A percentile compares a stretch with the other conserved stretches of the same genome.
Evolutionary conservation across 2,888 invertebrate species (phyloP).

Genomic region (Ochropleura plecta): DNA sequence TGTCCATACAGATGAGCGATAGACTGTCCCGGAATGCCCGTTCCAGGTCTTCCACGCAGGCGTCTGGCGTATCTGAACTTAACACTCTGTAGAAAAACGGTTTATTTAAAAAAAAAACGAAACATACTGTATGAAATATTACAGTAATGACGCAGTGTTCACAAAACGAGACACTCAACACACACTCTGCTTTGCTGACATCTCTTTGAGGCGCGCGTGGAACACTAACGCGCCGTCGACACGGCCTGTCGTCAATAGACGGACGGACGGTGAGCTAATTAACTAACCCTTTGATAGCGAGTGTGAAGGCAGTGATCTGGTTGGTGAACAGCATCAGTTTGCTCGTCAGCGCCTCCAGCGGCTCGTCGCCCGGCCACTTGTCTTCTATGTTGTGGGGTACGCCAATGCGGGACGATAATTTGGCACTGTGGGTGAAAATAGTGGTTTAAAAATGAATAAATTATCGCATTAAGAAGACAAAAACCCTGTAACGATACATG

Average conservation of each 20-base stretch:
- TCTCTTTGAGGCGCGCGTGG: too few species aligned
- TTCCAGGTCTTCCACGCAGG: conserved; percentile 71
- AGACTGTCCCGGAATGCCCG: conserved; percentile 72
- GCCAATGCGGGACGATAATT: conserved; percentile 76
- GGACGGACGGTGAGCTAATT: neutral
- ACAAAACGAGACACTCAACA: neutral
- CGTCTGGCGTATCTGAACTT: conserved; percentile 64
- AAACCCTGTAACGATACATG: too few species aligned
- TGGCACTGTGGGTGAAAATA: conserved; percentile 73
- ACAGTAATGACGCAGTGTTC: neutral
- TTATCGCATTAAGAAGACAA: neutral
- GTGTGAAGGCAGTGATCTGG: conserved; percentile 73
- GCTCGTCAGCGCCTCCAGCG: conserved; percentile 69
- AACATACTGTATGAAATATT: neutral
- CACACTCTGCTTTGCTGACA: too few species aligned
- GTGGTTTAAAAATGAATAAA: neutral
- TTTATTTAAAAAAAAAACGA: neutral
- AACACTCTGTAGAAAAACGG: conserved; percentile 69
- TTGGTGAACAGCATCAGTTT: conserved; percentile 74
- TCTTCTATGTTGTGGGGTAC: conserved; percentile 81
- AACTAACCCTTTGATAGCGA: conserved; percentile 77
- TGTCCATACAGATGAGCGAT: conserved; percentile 70
- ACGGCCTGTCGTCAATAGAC: too few species aligned
- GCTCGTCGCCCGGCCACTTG: conserved; percentile 73
- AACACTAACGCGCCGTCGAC: too few species aligned